Base-by-base conservation (phyloP, 2,113 vertebrate genomes). In the Fulica atra region DNA sequence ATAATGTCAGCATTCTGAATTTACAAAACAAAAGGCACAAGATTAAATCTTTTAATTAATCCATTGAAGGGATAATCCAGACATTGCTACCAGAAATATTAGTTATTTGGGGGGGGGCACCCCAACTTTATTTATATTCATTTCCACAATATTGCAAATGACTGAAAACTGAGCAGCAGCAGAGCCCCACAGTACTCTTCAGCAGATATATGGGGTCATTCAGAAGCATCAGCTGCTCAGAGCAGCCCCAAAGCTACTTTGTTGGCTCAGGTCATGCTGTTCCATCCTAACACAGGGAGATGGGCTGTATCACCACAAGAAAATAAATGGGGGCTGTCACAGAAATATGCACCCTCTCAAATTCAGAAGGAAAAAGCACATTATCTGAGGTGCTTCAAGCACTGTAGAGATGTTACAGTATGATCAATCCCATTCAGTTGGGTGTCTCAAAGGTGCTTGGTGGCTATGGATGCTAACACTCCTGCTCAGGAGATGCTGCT, bases 31-130 rank as follows among this genome's bases (percentile, higher is more conserved):
- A 76, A 83, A 83, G 35, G 86, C n/a, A 38, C 11, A 4, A 65
- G 82, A 84, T 74, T 82, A 92, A 86, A 16, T 11, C 78, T 33
- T 82, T 79, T 96, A 87, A 96, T 96, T 93, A 94, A 89, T 85
- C 38, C 48, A 50, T 9, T 26, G 28, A 54, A 72, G 76, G 61
- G 36, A 61, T n/a, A 94, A 86, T 63, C 25, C 42, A 76, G 48
- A 60, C 8, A 10, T 48, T 60, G 38, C 48, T 84, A 84, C 69
- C 33, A 24, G 11, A 74, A 9, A 78, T 7, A 12, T 7, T 48
- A 48, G 14, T 48, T 48, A 23, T 48, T 23, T 48, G 21, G 48
- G 48, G 21, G 19, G 48, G 6, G 46, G 10, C 23, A 23, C 48
- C 11, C 11, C 40, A 48, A 53, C 3, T 6, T 16, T 11, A 16